Evolutionary conservation across 1,140 invertebrate genomes (phyloP), one percentile per base, ranked within the genome.

Genomic region (Heliconius hewitsoni): DNA sequence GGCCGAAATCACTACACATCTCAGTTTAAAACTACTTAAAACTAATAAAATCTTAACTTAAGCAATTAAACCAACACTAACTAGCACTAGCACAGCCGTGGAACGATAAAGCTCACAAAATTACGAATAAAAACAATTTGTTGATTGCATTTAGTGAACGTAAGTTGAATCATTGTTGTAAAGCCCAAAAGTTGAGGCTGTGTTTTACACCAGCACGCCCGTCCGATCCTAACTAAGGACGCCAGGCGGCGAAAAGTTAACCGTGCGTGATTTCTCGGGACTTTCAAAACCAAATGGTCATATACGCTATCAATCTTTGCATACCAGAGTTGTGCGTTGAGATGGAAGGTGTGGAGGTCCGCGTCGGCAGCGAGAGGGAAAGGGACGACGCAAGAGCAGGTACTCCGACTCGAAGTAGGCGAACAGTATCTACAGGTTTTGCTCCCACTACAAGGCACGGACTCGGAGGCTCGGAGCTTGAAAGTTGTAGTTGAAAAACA

Each of bases 231-330:
- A 89, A 91, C 85, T 92, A 90, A 92, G 89, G 91, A 93, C 92
- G 93, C 92, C 90, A 91, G 91, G 89, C 91, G 86, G 91, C 91
- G 91, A 93, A 94, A 94, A 93, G 84, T 93, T 94, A 93, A 89
- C 90, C 91, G 92, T 89, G 91, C 92, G 92, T 93, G 93, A 94
- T 94, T 94, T 93, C 92, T 93, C 82, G 86, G 87, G 88, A 92
- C 89, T 91, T 90, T 93, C 91, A 93, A 93, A 93, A 93, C 86
- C 93, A 90, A 94, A 94, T 94, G 92, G 93, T 93, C 93, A 91
- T 93, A 94, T 93, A 93, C 89, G 91, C 93, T 94, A 93, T 94
- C 92, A 94, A 94, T 94, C 92, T 94, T 94, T 94, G 92, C 93
- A 94, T 94, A 94, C 93, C 93, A 94, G 93, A 90, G 90, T 92